Evolutionary conservation across 2,797 vertebrate genomes (phyloP).

Genomic region (Thalassophryne amazonica): DNA sequence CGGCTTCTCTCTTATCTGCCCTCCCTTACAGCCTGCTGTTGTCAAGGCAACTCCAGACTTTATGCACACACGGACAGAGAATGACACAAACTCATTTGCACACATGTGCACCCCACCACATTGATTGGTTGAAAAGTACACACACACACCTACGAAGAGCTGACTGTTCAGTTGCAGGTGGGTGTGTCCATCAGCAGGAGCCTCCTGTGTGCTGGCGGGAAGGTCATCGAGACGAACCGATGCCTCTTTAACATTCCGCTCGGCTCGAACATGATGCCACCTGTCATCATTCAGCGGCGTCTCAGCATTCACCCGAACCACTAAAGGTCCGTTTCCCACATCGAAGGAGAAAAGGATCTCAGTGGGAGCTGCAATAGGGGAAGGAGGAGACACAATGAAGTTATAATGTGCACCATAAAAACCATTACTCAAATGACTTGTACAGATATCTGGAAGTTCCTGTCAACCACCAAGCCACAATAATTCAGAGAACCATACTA

Average conservation of each 20-base stretch:
- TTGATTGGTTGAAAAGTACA: no score
- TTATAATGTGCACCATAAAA: no score
- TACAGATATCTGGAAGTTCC: not conserved
- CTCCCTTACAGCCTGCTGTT: no score
- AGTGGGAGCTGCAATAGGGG: conserved; percentile 77
- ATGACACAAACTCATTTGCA: not conserved
- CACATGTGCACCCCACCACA: not conserved
- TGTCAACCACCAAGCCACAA: not conserved
- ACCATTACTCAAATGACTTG: no score
- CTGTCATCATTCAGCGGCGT: conserved; percentile 84
- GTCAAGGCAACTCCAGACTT: no score
- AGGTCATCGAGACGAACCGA: conserved; percentile 85
- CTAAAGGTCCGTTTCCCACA: conserved; percentile 90
- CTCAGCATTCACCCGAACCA: conserved; percentile 77
- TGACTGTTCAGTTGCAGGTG: conserved; percentile 94
- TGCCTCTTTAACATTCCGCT: conserved; percentile 90
- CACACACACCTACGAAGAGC: conserved; percentile 87
- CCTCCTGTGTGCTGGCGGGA: conserved; percentile 69
- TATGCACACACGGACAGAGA: no score
- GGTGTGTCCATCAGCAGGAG: conserved; percentile 86
- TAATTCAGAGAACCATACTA: conserved; percentile 1
- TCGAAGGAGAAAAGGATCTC: conserved; percentile 92
- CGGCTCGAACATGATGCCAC: conserved; percentile 89
- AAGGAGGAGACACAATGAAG: no score
- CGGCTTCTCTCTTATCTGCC: no score